Percentiles rank a stretch among this genome's conserved stretches.
phyloP scores from a whole-genome alignment of 2,888 invertebrate species.

The Oligia latruncula region DNA sequence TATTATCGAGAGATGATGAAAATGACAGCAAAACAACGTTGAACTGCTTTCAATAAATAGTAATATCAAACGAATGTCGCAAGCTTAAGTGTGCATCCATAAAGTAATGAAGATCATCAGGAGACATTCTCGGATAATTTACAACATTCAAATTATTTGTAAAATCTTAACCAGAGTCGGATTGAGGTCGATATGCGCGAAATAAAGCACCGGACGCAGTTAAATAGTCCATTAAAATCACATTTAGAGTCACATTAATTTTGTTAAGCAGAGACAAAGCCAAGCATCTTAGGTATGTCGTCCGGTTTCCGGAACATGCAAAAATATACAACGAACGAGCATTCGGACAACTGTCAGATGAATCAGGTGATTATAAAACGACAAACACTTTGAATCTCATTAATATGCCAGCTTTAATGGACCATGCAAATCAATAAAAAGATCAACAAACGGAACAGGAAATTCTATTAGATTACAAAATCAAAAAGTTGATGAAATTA shows the following conservation, averaged over 20 bases:
- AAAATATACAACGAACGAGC: slow-evolving; percentile 34
- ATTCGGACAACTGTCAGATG: slow-evolving; percentile 29
- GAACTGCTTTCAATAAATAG: slow-evolving; percentile 3
- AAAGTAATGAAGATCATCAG: slow-evolving; percentile 34
- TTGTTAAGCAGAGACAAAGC: slow-evolving; percentile 51
- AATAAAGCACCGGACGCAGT: slow-evolving; percentile 43
- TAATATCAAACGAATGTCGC: slow-evolving; percentile 11
- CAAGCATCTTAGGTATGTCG: slow-evolving; percentile 57
- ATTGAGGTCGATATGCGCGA: slow-evolving; percentile 40
- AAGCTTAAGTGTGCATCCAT: slow-evolving; percentile 20
- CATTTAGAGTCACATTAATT: slow-evolving; percentile 48
- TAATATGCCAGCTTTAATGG: slow-evolving; percentile 38
- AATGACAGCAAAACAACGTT: slow-evolving; percentile 4
- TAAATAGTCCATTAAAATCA: slow-evolving; percentile 53
- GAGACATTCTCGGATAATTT: slow-evolving; percentile 19
- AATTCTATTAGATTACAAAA: slow-evolving; percentile 29
- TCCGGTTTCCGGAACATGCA: slow-evolving; percentile 61
- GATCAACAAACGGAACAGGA: slow-evolving; percentile 26
- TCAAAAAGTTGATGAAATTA: slow-evolving; percentile 15
- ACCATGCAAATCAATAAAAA: slow-evolving; percentile 27
- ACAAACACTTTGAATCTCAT: slow-evolving; percentile 16
- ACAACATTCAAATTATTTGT: slow-evolving; percentile 25
- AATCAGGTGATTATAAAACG: slow-evolving; percentile 52
- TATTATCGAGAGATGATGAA: neutral
- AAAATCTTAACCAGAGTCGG: slow-evolving; percentile 35